Evolutionary conservation across 1,140 invertebrate species (phyloP).

Genomic region (Hyposmocoma kahamanoa): DNA sequence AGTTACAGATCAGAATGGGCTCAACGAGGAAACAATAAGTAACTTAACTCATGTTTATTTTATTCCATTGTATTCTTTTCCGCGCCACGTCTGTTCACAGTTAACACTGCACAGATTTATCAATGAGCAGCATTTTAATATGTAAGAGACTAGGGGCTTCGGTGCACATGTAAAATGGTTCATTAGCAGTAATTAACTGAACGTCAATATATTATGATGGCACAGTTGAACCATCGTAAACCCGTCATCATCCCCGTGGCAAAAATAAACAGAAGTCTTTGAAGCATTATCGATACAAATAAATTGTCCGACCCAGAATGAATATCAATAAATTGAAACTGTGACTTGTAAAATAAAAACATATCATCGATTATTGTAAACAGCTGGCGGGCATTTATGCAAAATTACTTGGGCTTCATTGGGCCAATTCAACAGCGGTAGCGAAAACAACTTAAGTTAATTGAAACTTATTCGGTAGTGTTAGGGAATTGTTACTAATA

Average conservation of each 20-base stretch:
- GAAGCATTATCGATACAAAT: constrained; percentile 62
- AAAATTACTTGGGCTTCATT: constrained; percentile 52
- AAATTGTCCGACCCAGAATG: constrained; percentile 59
- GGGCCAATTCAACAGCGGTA: constrained; percentile 62
- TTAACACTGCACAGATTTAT: constrained; percentile 1
- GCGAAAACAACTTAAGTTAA: constrained; percentile 43
- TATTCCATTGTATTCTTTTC: constrained; percentile 34
- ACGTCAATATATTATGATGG: constrained; percentile 28
- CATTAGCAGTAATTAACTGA: constrained; percentile 36
- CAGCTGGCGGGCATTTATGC: constrained; percentile 68
- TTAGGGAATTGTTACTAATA: no score
- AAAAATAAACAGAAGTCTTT: constrained; percentile 66
- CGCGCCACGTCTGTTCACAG: constrained; percentile 16
- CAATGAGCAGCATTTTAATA: background rate
- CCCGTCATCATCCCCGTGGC: constrained; percentile 33
- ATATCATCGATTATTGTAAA: constrained; percentile 70
- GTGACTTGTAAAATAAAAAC: constrained; percentile 65
- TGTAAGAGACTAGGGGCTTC: background rate
- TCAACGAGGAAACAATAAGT: constrained; percentile 41
- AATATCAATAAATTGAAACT: constrained; percentile 71
- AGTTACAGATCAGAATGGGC: constrained; percentile 34
- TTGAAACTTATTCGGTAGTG: constrained; percentile 57
- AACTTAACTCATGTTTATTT: constrained; percentile 24
- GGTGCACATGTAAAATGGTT: constrained; percentile 6
- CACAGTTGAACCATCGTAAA: constrained; percentile 38